Base-by-base conservation (phyloP, 2,888 invertebrate genomes). In the Nymphalis polychloros region DNA sequence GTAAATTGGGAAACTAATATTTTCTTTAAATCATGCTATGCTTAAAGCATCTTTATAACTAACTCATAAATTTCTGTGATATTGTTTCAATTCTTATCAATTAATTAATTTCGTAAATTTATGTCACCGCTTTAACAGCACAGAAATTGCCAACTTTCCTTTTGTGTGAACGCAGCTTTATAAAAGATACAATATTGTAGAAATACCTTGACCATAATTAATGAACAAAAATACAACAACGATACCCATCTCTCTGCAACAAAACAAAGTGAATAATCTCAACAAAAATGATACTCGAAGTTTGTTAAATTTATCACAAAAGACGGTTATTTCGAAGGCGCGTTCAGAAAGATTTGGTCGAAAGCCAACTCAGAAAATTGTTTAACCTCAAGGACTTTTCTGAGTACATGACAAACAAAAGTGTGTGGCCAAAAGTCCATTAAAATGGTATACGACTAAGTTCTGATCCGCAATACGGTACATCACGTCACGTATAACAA, bases 261-360 rank as follows among this genome's bases (percentile, higher is more conserved):
- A 50, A 50, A 20, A 19, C 10, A 20, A 19, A 50, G 50, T 19
- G 20, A 50, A 50, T 13, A 41, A 41, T 41, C 41, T 13, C 13
- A 13, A 4, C 41, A 41, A 41, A 49, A 49, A 49, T 19, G 8
- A 49, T 49, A 49, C 20, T 53, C 27, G 23, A 41, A 19, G 10
- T 57, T 19, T 20, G 35, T 31, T 41, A 19, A 27, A 35, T 41
- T 41, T 57, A 41, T 35, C 10, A 41, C 35, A 35, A 19, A 52
- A 19, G 19, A n/a, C 31, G 46, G 48, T 17, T 47, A n/a, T 8
- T 35, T 55, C 35, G 48, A 41, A 61, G 17, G 23, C 35, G n/a
- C 47, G 20, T 41, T 60, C 47, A 65, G 23, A 47, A 67, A 67
- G 61, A 48, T 61, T 66, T 61, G 66, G 53, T 53, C 53, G n/a